These are phyloP conservation scores for Drosophila melanosoma DNA, from an alignment of 2,888 invertebrate genomes.

Conservation along the genomic window DNA sequence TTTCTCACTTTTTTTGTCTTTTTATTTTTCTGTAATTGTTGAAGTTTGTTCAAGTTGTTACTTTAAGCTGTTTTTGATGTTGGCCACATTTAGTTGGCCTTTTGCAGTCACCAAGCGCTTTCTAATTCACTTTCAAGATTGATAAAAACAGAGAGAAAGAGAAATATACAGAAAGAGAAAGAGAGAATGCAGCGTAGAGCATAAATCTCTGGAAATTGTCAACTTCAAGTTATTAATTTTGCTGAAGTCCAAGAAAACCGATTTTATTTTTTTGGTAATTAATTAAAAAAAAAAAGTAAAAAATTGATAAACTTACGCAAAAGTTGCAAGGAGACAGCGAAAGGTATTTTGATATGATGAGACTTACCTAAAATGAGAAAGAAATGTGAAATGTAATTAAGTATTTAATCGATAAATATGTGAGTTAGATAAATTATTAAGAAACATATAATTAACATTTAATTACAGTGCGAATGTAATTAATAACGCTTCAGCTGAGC, in stretches of 20 bases:
- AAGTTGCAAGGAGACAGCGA: slow-evolving; percentile 18
- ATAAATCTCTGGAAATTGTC: slow-evolving; percentile 64
- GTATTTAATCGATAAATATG: slow-evolving; percentile 39
- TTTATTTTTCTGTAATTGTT: slow-evolving; percentile 48
- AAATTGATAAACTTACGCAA: slow-evolving; percentile 38
- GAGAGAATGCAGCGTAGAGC: slow-evolving; percentile 10
- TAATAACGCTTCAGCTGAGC: slow-evolving; percentile 4
- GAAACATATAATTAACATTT: slow-evolving; percentile 33
- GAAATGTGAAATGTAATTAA: slow-evolving; percentile 41
- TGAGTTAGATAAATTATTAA: slow-evolving; percentile 10
- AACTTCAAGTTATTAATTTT: slow-evolving; percentile 32
- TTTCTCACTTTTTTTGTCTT: slow-evolving; percentile 54
- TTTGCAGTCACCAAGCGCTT: slow-evolving; percentile 53
- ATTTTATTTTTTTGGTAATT: slow-evolving; percentile 4
- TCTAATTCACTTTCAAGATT: slow-evolving; percentile 50
- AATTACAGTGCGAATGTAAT: slow-evolving; percentile 19
- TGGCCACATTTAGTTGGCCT: slow-evolving; percentile 42
- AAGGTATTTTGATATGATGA: slow-evolving; percentile 28
- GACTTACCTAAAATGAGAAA: slow-evolving; percentile 73
- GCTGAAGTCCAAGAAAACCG: slow-evolving; percentile 15
- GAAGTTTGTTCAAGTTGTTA: slow-evolving; percentile 42
- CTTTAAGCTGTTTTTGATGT: slow-evolving; percentile 32
- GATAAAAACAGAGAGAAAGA: not conserved
- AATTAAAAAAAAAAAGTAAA: slow-evolving; percentile 15
- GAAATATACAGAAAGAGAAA: not conserved